Evolutionary conservation across 2,888 invertebrate species (phyloP).

Genomic region (Nomada hirtipes): DNA sequence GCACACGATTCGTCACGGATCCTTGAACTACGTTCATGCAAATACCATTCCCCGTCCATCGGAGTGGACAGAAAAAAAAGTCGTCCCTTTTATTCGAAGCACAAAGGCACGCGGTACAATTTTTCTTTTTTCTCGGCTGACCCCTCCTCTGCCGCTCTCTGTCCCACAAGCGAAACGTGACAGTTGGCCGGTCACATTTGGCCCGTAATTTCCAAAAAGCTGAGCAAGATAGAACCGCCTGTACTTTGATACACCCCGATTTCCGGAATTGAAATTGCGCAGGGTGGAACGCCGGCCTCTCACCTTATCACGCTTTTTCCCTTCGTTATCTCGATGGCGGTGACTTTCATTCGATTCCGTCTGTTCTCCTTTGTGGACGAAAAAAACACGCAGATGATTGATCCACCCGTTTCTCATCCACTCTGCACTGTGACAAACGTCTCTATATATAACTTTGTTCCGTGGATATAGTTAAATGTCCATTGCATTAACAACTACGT

Average conservation of each 20-base stretch:
- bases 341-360: slow-evolving; percentile 57
- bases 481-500: slow-evolving; percentile 15
- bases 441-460: slow-evolving; percentile 31
- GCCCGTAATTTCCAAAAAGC: slow-evolving; percentile 79
- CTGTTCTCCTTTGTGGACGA: slow-evolving; percentile 42
- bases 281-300: slow-evolving; percentile 29
- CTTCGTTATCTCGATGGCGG: slow-evolving; percentile 63
- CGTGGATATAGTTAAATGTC: slow-evolving; percentile 20
- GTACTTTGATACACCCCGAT: slow-evolving; percentile 36
- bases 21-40: slow-evolving; percentile 78
- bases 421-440: slow-evolving; percentile 24
- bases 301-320: slow-evolving; percentile 59
- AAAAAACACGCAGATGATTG: slow-evolving; percentile 22
- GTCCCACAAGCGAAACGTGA: slow-evolving; percentile 53
- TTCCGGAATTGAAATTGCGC: slow-evolving; percentile 60
- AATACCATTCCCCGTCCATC: slow-evolving; percentile 75
- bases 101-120: slow-evolving; percentile 48
- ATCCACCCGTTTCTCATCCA: slow-evolving; percentile 8
- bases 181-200: slow-evolving; percentile 79
- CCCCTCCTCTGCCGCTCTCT: slow-evolving; percentile 9
- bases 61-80: slow-evolving; percentile 56
- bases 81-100: slow-evolving; percentile 68
- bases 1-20: slow-evolving; percentile 79
- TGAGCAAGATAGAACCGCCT: slow-evolving; percentile 70
- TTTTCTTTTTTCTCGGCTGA: background rate